phyloP scores from a whole-genome alignment of 2,113 vertebrate species.

The Glaucidium brasilianum region DNA sequence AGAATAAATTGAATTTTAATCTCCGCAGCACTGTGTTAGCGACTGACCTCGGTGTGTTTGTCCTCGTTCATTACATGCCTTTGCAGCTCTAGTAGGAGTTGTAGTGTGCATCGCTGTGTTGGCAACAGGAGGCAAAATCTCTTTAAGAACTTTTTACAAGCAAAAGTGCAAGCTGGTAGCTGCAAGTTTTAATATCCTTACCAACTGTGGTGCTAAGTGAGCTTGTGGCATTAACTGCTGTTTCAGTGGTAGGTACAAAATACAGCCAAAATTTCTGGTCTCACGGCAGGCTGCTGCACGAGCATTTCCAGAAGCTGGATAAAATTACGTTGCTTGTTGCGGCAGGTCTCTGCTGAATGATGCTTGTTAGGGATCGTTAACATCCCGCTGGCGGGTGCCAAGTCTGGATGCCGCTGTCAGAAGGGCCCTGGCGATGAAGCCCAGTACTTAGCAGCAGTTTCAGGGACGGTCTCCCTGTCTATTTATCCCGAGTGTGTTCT shows the following conservation, averaged over 20 bases:
- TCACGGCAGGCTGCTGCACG: not conserved
- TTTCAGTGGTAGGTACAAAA: not conserved
- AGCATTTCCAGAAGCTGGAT: not conserved
- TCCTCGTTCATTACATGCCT: not conserved
- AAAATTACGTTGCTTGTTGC: not conserved
- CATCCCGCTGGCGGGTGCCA: not conserved
- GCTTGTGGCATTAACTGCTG: not conserved
- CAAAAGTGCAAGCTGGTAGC: not conserved
- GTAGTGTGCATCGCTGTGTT: not conserved
- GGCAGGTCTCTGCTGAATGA: not conserved
- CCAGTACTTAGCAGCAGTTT: not conserved
- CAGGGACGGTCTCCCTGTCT: rapidly evolving
- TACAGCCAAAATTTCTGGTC: not conserved
- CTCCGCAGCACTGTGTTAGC: rapidly evolving
- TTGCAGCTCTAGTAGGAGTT: not conserved
- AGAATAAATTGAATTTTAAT: not conserved
- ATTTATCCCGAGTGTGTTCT: not conserved
- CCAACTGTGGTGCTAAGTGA: not conserved
- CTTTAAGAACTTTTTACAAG: not conserved
- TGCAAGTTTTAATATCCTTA: not conserved
- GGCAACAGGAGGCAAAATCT: not conserved
- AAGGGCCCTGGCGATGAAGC: not conserved
- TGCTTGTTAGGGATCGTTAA: not conserved
- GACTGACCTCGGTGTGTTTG: not conserved
- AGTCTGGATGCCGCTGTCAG: not conserved